Evolutionary conservation across 2,888 invertebrate genomes (phyloP), one percentile per base, ranked within the genome.

Genomic region (Acrocera orbiculus): DNA sequence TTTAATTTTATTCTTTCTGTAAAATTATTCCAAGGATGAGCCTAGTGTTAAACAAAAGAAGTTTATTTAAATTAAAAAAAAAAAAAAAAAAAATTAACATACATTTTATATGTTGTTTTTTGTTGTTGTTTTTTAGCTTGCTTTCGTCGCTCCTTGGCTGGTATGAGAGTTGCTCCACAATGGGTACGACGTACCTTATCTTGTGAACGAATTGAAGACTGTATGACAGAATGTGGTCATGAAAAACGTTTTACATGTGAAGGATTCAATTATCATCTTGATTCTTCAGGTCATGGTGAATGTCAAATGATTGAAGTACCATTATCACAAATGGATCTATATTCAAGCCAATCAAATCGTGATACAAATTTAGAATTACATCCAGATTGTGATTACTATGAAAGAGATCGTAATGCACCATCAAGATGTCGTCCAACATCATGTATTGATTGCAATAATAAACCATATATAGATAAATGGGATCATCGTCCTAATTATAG

Each of bases 191-290:
- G 73, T 40, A 71, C 76, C 16, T 60, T 77, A 14, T 62, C 71
- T 5, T 81, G 81, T 49, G 77, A 79, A 47, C 66, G 71, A 1
- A 63, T 81, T 1, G 76, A 80, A 46, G 78, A 80, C 47, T 85
- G 83, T 51, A 69, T 78, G 50, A 59, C 70, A 25, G 76, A 78
- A 46, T 85, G 85, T 46, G 75, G 75, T 3, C 66, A 67, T 5
- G 83, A 83, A 51, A 72, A 69, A 48, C 62, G 70, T 32, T 83
- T 83, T 50, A 68, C 69, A 42, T 85, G 85, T 50, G 80, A 81
- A 58, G 83, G 82, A 44, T 85, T 83, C 50, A 83, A 82, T 54
- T 83, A 81, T 61, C 71, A 79, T 69, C 75, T 77, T 49, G 79
- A 78, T 53, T 69, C 70, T 2, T 65, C 69, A 0, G 76, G 75